These are phyloP conservation scores for Channa striata DNA, from an alignment of 2,797 vertebrate species.

Conservation along the genomic window DNA sequence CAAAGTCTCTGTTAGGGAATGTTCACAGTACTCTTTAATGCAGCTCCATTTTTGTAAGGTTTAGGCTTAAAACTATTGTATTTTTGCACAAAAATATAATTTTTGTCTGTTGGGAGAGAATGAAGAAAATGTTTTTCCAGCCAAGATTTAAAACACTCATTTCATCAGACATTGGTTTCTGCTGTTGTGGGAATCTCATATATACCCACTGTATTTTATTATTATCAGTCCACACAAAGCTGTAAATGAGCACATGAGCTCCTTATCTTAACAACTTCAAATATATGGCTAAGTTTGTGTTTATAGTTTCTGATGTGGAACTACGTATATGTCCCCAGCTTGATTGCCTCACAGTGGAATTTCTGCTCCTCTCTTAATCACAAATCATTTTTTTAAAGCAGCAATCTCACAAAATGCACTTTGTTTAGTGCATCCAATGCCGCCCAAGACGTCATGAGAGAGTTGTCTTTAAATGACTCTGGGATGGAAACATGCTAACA, in stretches of 20 bases:
- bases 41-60: slow-evolving; percentile 2
- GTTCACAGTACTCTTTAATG: neutral
- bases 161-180: too few species aligned
- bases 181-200: too few species aligned
- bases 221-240: neutral
- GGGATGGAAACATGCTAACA: neutral
- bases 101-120: slow-evolving; percentile 1
- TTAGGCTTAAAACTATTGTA: neutral
- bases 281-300: too few species aligned
- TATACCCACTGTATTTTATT: too few species aligned
- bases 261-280: neutral
- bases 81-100: slow-evolving; percentile 10
- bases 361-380: slow-evolving; percentile 4
- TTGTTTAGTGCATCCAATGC: slow-evolving; percentile 6
- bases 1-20: slow-evolving; percentile 4
- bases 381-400: slow-evolving; percentile 1
- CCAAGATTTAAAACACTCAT: slow-evolving; percentile 16
- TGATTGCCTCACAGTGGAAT: neutral
- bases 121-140: slow-evolving; percentile 4
- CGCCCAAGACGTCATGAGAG: too few species aligned
- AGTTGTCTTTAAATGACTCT: neutral
- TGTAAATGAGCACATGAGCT: neutral
- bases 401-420: neutral
- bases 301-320: too few species aligned
- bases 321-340: slow-evolving; percentile 1